These are phyloP conservation scores for Alectoris magna DNA, from an alignment of 2,797 vertebrate genomes.

Conservation along the genomic window DNA sequence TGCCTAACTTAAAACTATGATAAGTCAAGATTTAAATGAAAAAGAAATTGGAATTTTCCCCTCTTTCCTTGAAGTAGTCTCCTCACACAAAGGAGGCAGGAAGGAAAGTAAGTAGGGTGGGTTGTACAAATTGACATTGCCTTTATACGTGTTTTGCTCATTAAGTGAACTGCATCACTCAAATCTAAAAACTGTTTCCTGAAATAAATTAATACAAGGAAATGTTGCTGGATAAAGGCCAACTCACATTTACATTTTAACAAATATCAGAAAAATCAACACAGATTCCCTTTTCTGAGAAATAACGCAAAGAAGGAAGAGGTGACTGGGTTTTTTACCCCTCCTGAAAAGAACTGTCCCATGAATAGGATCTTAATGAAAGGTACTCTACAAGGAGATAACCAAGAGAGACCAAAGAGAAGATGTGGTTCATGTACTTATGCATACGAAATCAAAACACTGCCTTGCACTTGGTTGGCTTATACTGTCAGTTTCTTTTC, in stretches of 20 bases:
- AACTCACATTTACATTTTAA: neutral
- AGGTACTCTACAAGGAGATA: neutral
- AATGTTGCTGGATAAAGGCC: neutral
- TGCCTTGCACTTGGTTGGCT: constrained; percentile 24
- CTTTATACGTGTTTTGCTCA: neutral
- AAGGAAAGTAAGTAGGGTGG: neutral
- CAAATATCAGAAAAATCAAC: neutral
- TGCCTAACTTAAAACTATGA: neutral
- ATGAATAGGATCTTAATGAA: neutral
- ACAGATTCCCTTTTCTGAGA: neutral
- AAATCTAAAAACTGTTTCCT: neutral
- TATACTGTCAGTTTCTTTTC: constrained; percentile 44
- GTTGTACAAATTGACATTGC: neutral
- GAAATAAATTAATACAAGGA: neutral
- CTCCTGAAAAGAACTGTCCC: neutral
- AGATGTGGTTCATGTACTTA: neutral
- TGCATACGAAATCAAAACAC: neutral
- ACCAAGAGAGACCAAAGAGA: neutral
- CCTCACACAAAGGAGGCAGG: neutral
- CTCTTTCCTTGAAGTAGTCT: neutral
- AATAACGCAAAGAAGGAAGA: neutral
- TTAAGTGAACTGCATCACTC: neutral
- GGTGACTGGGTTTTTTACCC: neutral
- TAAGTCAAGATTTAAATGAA: neutral
- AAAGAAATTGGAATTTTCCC: neutral